Conservation (phyloP, 2,113 vertebrate species). For the rabbit (Oryctolagus cuniculus) region mOryCun1.1 NC_091441.1:3245001-3245500, state of each 20-base stretch:
- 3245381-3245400: background rate
- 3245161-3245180: background rate
- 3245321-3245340: rapidly evolving
- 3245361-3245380: background rate
- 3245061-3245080: background rate
- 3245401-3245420: background rate
- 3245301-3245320: background rate
- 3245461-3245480: too few relatives aligned
- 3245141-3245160: background rate
- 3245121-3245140: rapidly evolving
- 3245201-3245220: too few relatives aligned
- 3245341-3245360: background rate
- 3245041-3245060: background rate
- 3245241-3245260: rapidly evolving
- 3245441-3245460: rapidly evolving
- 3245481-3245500: rapidly evolving
- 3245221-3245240: background rate
- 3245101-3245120: background rate
- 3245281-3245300: rapidly evolving
- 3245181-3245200: background rate
- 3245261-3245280: rapidly evolving
- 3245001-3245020: background rate
- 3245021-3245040: too few relatives aligned
- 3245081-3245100: rapidly evolving
- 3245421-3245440: background rate